Conservation (phyloP, 2,888 invertebrate genomes). For the Imbricaverruca yamaguchii region DNA sequence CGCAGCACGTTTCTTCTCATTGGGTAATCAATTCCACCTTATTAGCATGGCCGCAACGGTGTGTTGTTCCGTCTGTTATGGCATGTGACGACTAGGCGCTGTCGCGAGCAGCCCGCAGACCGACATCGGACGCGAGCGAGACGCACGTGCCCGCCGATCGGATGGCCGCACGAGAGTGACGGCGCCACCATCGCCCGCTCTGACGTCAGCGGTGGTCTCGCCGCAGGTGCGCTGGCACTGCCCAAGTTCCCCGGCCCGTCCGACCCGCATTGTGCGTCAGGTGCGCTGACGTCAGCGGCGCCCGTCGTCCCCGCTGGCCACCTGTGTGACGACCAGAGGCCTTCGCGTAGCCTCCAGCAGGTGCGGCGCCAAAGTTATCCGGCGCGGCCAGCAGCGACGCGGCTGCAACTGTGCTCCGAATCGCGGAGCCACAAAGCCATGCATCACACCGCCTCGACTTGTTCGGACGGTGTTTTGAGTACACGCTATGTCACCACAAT, state of each 20-base stretch:
- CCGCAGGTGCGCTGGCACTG: slow-evolving; percentile 65
- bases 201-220: not conserved
- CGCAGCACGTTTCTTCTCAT: too few relatives aligned
- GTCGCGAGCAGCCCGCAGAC: not conserved
- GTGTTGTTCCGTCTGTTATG: too few relatives aligned
- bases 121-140: not conserved
- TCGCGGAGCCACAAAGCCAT: too few relatives aligned
- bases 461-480: too few relatives aligned
- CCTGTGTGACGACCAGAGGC: slow-evolving; percentile 11
- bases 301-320: not conserved
- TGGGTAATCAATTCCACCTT: not conserved
- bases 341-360: slow-evolving; percentile 13
- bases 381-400: too few relatives aligned
- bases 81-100: not conserved
- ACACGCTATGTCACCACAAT: too few relatives aligned
- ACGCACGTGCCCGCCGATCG: not conserved
- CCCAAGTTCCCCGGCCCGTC: slow-evolving; percentile 62
- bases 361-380: not conserved
- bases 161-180: not conserved
- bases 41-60: not conserved
- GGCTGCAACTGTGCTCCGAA: too few relatives aligned
- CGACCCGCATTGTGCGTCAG: slow-evolving; percentile 32
- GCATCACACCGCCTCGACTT: too few relatives aligned
- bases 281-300: slow-evolving; percentile 21
- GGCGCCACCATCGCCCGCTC: not conserved